phyloP scores from a whole-genome alignment of 2,113 vertebrate species.

The Acanthochromis polyacanthus region DNA sequence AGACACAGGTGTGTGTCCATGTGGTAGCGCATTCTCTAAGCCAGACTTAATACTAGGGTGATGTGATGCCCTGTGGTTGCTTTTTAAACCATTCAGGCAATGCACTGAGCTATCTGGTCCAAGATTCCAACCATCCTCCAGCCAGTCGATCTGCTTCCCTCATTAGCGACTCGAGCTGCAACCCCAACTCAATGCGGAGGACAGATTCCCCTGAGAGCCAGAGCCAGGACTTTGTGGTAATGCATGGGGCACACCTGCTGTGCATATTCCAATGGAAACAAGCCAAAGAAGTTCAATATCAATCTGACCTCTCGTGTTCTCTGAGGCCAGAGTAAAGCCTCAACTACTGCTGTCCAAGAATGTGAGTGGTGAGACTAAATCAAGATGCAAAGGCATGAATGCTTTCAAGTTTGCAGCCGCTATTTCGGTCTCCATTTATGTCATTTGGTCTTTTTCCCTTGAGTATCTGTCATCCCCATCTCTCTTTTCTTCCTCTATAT shows the following conservation, averaged over 20 bases:
- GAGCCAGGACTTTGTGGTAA: conserved; percentile 29
- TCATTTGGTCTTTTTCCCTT: not conserved
- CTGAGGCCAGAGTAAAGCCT: conserved; percentile 24
- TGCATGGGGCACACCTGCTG: conserved; percentile 40
- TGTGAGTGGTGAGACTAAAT: conserved; percentile 38
- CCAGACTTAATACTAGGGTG: conserved; percentile 7
- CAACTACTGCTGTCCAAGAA: conserved; percentile 1
- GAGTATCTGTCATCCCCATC: conserved; percentile 38
- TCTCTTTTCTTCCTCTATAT: conserved; percentile 28
- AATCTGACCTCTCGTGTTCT: conserved; percentile 2
- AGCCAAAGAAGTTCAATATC: conserved; percentile 21
- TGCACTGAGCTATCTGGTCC: conserved; percentile 23
- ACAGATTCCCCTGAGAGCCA: conserved; percentile 33
- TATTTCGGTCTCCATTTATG: conserved; percentile 34
- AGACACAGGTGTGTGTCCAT: conserved; percentile 52
- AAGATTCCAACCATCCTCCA: conserved; percentile 56
- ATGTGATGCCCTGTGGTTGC: conserved; percentile 25
- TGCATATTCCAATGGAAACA: conserved; percentile 52
- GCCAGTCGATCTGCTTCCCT: conserved; percentile 53
- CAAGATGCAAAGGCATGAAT: conserved; percentile 19
- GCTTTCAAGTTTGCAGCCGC: conserved; percentile 15
- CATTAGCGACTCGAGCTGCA: conserved; percentile 41
- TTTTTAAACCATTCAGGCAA: conserved; percentile 43
- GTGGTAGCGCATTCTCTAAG: not conserved
- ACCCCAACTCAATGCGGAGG: conserved; percentile 15